Evolutionary conservation across 2,113 vertebrate genomes (phyloP).

Genomic region (Leucoraja erinaceus): DNA sequence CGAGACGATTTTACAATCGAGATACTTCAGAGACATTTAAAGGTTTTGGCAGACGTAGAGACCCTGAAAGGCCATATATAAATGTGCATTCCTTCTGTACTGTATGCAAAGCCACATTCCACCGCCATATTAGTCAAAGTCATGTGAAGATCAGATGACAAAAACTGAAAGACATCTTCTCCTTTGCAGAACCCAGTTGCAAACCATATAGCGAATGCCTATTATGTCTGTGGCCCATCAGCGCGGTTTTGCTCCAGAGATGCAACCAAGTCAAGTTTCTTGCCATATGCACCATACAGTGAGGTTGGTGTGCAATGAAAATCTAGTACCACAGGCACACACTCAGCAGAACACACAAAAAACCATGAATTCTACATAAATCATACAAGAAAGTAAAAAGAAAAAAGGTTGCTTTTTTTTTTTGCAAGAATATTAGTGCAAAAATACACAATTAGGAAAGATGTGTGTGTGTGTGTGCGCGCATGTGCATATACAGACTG

Average conservation of each 20-base stretch:
- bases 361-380: no score
- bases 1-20: background rate
- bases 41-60: background rate
- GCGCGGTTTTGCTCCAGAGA: background rate
- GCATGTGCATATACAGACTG: no score
- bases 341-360: no score
- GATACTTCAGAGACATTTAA: background rate
- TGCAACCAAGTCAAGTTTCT: background rate
- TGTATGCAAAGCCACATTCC: background rate
- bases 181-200: background rate
- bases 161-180: background rate
- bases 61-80: background rate
- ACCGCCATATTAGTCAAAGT: background rate
- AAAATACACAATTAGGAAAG: no score
- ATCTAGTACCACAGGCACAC: no score
- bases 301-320: no score
- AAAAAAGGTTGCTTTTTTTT: no score
- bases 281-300: no score
- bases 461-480: no score
- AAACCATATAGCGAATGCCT: background rate
- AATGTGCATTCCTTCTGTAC: background rate
- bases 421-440: no score
- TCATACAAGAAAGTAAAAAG: no score
- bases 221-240: background rate
- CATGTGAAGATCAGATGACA: background rate